Percentiles rank a stretch among this genome's conserved stretches.
Evolutionary conservation across 2,113 vertebrate species (phyloP).

Genomic region (Campylomormyrus tamandua): DNA sequence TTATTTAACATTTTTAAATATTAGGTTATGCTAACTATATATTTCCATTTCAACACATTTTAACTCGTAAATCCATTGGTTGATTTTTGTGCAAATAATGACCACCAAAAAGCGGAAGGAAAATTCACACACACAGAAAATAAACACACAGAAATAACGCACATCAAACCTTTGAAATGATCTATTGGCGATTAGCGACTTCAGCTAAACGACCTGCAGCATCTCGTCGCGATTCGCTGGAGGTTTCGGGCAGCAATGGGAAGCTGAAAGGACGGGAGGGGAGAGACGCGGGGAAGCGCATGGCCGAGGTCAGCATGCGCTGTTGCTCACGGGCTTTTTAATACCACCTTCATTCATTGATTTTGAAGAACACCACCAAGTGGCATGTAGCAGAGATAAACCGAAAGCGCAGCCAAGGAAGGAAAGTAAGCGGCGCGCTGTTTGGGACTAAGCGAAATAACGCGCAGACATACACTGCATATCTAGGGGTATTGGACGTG

Average conservation of each 20-base stretch:
- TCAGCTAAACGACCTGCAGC: neutral
- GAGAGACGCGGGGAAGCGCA: neutral
- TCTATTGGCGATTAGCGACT: neutral
- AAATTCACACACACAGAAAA: neutral
- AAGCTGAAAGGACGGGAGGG: neutral
- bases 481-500: neutral
- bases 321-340: conserved; percentile 32
- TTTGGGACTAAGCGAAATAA: neutral
- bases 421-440: neutral
- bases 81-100: neutral
- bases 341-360: conserved; percentile 37
- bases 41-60: neutral
- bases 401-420: conserved; percentile 20
- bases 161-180: neutral
- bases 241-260: neutral
- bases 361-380: conserved; percentile 58
- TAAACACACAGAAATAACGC: neutral
- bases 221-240: neutral
- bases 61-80: neutral
- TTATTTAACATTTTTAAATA: neutral
- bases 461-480: neutral
- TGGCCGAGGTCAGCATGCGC: conserved; percentile 35
- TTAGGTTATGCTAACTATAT: neutral
- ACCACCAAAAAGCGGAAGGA: neutral
- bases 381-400: conserved; percentile 59